These are phyloP conservation scores for Rhea americana DNA, from an alignment of 2,113 vertebrate species.

Conservation along the genomic window DNA sequence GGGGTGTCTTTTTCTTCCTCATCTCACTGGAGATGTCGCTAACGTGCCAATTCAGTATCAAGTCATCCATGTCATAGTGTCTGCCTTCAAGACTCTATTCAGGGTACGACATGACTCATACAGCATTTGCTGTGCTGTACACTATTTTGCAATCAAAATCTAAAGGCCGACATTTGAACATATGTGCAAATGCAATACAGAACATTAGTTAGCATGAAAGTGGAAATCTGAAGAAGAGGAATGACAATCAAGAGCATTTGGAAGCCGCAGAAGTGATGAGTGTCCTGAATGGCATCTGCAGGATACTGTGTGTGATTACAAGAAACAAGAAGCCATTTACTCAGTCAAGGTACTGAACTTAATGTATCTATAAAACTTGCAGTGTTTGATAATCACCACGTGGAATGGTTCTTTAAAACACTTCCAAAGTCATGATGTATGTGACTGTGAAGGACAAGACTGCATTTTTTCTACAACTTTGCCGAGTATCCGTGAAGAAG, in stretches of 20 bases:
- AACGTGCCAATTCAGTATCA: not conserved
- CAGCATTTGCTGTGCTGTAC: not conserved
- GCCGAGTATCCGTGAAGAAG: not conserved
- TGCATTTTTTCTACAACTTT: not conserved
- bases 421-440: not conserved
- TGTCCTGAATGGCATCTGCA: not conserved
- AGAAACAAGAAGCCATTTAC: not conserved
- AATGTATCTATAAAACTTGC: not conserved
- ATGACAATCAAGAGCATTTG: not conserved
- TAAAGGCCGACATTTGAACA: not conserved
- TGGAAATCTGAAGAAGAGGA: not conserved
- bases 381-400: not conserved
- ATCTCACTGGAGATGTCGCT: not conserved
- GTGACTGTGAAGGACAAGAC: not conserved
- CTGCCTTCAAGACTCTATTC: not conserved
- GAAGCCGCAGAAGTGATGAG: not conserved
- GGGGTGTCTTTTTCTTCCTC: not conserved
- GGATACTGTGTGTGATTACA: not conserved
- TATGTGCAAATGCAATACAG: not conserved
- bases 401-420: not conserved
- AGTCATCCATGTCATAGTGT: not conserved
- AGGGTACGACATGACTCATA: not conserved
- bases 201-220: not conserved
- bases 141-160: not conserved
- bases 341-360: constrained; percentile 56